Conservation (phyloP, 2,113 vertebrate genomes). For the Bos taurus region ARS-UCD2.0 NC_037332.1:40107501-40108000, state of each 20-base stretch:
- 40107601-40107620: not conserved
- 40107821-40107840: not conserved
- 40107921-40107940: not conserved
- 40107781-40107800: not conserved
- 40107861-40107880: not conserved
- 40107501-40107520: not conserved
- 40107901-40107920: not conserved
- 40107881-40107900: not conserved
- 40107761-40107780: not conserved
- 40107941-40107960: not conserved
- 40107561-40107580: not conserved
- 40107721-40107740: not conserved
- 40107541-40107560: not conserved
- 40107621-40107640: not conserved
- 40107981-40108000: not conserved
- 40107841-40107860: not conserved
- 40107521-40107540: not conserved
- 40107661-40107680: not conserved
- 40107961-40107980: not conserved
- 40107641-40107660: not conserved
- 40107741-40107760: rapidly evolving
- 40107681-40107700: not conserved
- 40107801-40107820: not conserved
- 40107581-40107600: not conserved
- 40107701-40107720: not conserved